Evolutionary conservation across 2,113 vertebrate species (phyloP), one percentile per base, ranked within the genome.

Genomic region (Hypocryptadius cinnamomeus): DNA sequence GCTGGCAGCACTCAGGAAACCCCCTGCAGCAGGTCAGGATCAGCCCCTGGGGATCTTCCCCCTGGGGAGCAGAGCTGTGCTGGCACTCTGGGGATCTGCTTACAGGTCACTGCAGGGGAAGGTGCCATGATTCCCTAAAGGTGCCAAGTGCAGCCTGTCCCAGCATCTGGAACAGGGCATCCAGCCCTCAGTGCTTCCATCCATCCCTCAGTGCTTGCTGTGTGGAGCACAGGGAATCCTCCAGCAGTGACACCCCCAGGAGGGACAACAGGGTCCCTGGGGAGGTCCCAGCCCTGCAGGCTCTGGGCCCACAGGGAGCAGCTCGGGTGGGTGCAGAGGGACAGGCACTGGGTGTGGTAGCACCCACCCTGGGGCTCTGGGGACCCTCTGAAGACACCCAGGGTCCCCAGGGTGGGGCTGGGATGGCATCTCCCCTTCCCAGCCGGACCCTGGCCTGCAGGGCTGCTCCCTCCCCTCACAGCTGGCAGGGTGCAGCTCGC

Each of bases 181-280:
- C 48, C 11, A 7, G 24, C 56, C 47, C 61, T 24, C 39, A 35
- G 31, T 21, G 18, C 37, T 51, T 57, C 30, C 56, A 44, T 44
- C 47, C 19, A 33, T 9, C 22, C 30, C 37, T 30, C 63, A 50
- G 68, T 8, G 40, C 63, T n/a, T 61, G 35, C 47, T 1, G 2
- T 33, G 42, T 2, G 3, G 12, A 63, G 47, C 27, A 56, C 50
- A 13, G 69, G 23, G 12, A 19, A 7, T 30, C 2, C 10, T 21
- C 22, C 0, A 1, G 6, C 28, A 74, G 11, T 1, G 6, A n/a
- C 37, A 57, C 4, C 37, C n/a, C 8, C 37, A 5, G 18, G 5
- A 39, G 6, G 15, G 20, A 35, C 40, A 73, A 42, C 27, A 53
- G 54, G n/a, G 66, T 63, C 39, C 10, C 10, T 0, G 0, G 13